Conservation (phyloP, 2,113 vertebrate genomes). For the Hemibagrus wyckioides region DNA sequence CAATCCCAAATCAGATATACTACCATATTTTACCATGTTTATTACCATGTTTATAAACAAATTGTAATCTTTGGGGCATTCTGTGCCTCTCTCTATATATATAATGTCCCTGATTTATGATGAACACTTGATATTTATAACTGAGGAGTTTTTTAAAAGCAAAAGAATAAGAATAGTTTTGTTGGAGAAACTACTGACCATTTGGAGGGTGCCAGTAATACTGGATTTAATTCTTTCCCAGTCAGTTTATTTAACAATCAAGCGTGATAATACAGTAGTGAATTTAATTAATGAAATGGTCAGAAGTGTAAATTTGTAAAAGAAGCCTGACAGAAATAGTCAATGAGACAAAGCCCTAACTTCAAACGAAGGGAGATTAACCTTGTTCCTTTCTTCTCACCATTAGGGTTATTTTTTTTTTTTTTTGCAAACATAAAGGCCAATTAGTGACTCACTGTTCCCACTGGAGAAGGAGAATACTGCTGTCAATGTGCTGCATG, state of each 20-base stretch:
- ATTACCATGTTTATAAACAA: not conserved
- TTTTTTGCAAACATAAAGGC: constrained; percentile 57
- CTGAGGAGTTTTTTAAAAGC: not conserved
- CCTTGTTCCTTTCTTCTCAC: constrained; percentile 50
- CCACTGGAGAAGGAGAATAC: constrained; percentile 41
- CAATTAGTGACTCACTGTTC: constrained; percentile 54
- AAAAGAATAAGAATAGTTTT: not conserved
- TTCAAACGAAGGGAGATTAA: constrained; percentile 66
- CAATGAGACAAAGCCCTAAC: constrained; percentile 60
- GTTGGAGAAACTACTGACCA: not conserved
- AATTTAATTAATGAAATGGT: constrained; percentile 26
- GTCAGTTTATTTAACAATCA: not conserved
- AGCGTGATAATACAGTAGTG: not conserved
- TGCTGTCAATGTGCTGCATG: constrained; percentile 15
- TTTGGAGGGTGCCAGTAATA: not conserved
- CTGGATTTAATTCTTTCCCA: not conserved
- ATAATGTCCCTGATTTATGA: not conserved
- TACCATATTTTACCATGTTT: not conserved
- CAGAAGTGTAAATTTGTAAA: constrained; percentile 59
- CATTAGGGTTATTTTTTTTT: constrained; percentile 49
- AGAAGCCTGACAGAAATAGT: constrained; percentile 48
- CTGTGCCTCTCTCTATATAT: not conserved
- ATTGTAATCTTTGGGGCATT: not conserved
- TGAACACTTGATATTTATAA: not conserved
- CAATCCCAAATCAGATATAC: not conserved